Base-by-base conservation (phyloP, 2,888 invertebrate species). In the Anodontia alba region DNA sequence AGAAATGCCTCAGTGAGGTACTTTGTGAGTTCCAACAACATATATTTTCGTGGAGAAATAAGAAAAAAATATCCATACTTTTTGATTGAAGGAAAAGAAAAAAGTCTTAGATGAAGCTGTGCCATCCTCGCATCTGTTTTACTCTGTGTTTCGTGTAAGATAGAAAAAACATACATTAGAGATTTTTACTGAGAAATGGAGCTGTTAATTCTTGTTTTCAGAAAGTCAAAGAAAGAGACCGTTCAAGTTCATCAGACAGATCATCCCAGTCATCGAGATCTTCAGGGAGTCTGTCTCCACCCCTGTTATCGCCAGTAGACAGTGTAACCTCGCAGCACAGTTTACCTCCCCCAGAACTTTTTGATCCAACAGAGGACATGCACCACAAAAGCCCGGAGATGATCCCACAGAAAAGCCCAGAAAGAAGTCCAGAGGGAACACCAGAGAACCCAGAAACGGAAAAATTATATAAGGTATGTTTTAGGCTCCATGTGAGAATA, bases 261-360 rank as follows among this genome's bases (percentile, higher is more conserved):
- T 77, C 79, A 54, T 84, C 83, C 0, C 68, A 70, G 33, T 77
- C 82, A 1, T 69, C 69, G 3, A 29, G 23, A n/a, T 51, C 75
- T 29, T 84, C 84, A 54, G 69, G 49, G 31, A 76, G 77, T 15
- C 78, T 72, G 5, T 86, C 87, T 12, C 87, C 87, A 15, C 81
- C 81, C n/a, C 83, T 78, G 43, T 62, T 85, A 66, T 85, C 85
- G 0, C 85, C 85, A 20, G 82, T 82, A 17, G 78, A 78, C 62
- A 85, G 85, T 71, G 75, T 80, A 29, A 75, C 73, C 73, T 82
- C 85, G 15, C 80, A 80, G 36, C 66, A 75, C 17, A 76, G 78
- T 70, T 73, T 73, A n/a, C 82, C 85, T 20, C 85, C 85, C 29
- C 85, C 85, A 20, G 80, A 82, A 23, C 73, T 82, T 17, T 62